phyloP scores from a whole-genome alignment of 1,140 invertebrate species.

The Ceratosolen solmsi region DNA sequence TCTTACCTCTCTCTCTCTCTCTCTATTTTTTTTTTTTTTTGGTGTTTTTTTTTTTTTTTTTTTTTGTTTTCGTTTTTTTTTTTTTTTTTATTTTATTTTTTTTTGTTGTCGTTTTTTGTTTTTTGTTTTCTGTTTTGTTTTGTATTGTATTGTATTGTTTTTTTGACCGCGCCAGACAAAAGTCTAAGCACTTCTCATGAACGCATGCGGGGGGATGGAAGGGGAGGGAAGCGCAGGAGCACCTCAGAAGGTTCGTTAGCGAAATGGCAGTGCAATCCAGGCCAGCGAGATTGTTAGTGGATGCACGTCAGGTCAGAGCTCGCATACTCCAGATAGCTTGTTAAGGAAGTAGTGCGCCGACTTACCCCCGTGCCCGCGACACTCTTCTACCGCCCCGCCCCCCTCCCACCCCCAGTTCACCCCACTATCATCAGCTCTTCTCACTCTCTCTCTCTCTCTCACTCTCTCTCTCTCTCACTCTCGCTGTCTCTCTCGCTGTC shows the following conservation, averaged over 20 bases:
- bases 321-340: constrained; percentile 59
- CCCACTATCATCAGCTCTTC: not conserved
- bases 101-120: not conserved
- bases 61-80: not conserved
- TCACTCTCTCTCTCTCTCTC: not conserved
- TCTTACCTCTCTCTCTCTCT: not conserved
- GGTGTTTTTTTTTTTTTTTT: not conserved
- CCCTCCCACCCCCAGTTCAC: not conserved
- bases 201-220: not conserved
- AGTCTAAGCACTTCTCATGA: not conserved
- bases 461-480: not conserved
- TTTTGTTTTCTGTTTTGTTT: too few species aligned
- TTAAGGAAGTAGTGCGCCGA: constrained; percentile 50
- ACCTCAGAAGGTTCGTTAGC: constrained; percentile 49
- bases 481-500: too few species aligned
- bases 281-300: constrained; percentile 46
- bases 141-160: too few species aligned
- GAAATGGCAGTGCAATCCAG: constrained; percentile 50
- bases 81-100: not conserved
- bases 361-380: not conserved
- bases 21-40: too few species aligned
- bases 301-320: constrained; percentile 33
- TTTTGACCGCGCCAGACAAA: not conserved
- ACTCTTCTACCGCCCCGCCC: not conserved
- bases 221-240: not conserved